phyloP scores from a whole-genome alignment of 1,140 invertebrate species.

The Schmidtea mediterranea region DNA sequence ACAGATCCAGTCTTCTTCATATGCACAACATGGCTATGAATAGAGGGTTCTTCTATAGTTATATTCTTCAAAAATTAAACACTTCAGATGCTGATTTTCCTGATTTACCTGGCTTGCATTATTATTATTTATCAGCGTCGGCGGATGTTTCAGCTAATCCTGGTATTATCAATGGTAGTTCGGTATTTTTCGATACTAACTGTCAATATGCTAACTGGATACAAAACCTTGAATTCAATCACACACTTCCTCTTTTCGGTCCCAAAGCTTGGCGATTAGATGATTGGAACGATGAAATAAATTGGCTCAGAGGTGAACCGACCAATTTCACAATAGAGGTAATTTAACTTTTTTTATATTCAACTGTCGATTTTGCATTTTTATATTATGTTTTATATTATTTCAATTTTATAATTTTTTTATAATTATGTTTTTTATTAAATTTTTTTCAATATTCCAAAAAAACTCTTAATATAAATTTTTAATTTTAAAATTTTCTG shows the following conservation, averaged over 20 bases:
- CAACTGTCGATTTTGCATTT: no score
- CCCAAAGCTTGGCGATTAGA: conserved; percentile 45
- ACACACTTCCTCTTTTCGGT: conserved; percentile 72
- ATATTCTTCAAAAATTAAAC: conserved; percentile 46
- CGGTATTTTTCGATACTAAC: conserved; percentile 75
- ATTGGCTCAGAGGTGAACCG: conserved; percentile 22
- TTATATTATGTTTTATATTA: no score
- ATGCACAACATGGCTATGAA: conserved; percentile 79
- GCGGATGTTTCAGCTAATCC: conserved; percentile 75
- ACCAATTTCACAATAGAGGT: conserved; percentile 18
- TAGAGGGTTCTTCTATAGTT: conserved; percentile 61
- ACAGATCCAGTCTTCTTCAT: conserved; percentile 64
- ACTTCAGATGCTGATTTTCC: conserved; percentile 28
- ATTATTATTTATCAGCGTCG: conserved; percentile 72
- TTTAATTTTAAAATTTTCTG: no score
- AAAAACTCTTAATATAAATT: no score
- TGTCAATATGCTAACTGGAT: conserved; percentile 76
- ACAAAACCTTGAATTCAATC: conserved; percentile 66
- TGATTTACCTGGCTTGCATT: conserved; percentile 88
- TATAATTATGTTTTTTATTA: no score
- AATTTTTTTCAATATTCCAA: no score
- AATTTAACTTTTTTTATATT: no score
- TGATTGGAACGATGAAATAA: conserved; percentile 26
- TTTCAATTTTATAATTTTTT: no score
- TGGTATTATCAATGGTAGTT: conserved; percentile 56